Evolutionary conservation across 2,113 vertebrate species (phyloP).

Genomic region (Percina caprodes): DNA sequence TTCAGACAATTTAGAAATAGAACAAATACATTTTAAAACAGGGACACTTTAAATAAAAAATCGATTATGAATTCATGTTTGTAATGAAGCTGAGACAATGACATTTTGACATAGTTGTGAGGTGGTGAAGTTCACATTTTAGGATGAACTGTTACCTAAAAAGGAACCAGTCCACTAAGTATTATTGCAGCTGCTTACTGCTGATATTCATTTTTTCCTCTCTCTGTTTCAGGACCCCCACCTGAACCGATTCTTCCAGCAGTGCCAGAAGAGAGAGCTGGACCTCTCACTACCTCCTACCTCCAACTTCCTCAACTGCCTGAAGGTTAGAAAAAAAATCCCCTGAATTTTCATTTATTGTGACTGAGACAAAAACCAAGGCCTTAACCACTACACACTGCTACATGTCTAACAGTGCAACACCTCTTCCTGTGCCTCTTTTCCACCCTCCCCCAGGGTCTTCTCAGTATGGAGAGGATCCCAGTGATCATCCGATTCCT

Average conservation of each 20-base stretch:
- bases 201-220: constrained; percentile 26
- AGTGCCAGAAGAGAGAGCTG: constrained; percentile 96
- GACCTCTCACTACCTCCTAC: constrained; percentile 92
- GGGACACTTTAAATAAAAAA: neutral
- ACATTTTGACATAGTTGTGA: neutral
- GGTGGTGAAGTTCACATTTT: constrained; percentile 13
- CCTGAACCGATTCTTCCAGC: constrained; percentile 94
- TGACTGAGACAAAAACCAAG: constrained; percentile 21
- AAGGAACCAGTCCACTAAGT: constrained; percentile 42
- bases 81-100: constrained; percentile 1
- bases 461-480: constrained; percentile 95
- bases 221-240: constrained; percentile 88
- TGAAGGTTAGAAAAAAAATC: constrained; percentile 87
- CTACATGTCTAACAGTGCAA: constrained; percentile 9
- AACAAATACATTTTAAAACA: neutral
- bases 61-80: neutral
- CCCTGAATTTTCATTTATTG: constrained; percentile 4
- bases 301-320: constrained; percentile 91
- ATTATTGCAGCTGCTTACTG: constrained; percentile 40
- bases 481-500: constrained; percentile 95
- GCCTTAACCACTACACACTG: neutral
- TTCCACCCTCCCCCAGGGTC: constrained; percentile 84
- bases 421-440: constrained; percentile 5
- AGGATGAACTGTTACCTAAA: constrained; percentile 18
- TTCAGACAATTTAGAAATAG: neutral